Conservation (phyloP, 2,113 vertebrate species). For the Delphinus delphis region DNA sequence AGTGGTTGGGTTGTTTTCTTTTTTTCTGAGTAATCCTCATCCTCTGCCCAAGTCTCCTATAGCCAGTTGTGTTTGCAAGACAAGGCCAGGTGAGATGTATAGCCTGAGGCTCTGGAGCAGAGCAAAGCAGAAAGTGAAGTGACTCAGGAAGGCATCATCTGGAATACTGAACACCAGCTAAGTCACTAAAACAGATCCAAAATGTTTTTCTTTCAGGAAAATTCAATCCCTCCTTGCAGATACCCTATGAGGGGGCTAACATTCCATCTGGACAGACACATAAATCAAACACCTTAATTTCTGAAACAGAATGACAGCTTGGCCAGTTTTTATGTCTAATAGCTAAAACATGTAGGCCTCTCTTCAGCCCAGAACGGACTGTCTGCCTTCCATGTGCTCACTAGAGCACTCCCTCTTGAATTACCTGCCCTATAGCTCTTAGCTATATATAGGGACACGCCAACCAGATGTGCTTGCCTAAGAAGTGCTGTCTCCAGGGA, state of each 20-base stretch:
- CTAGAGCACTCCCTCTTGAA: not conserved
- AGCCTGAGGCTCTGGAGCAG: not conserved
- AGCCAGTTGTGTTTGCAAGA: not conserved
- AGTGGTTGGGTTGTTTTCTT: not conserved
- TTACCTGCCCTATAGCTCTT: not conserved
- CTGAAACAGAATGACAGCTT: constrained; percentile 23
- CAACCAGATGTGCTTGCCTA: not conserved
- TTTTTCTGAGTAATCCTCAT: not conserved
- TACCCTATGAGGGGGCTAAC: not conserved
- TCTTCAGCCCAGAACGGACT: not conserved
- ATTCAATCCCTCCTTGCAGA: not conserved
- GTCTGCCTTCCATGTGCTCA: not conserved
- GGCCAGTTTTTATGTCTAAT: not conserved
- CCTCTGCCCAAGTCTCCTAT: not conserved
- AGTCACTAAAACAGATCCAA: constrained; percentile 16
- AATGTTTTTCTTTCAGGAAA: not conserved
- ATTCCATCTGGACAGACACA: not conserved
- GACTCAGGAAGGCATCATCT: not conserved
- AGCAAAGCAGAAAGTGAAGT: not conserved
- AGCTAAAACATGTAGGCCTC: not conserved
- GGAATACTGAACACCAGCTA: not conserved
- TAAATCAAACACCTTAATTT: constrained; percentile 46
- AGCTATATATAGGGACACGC: not conserved
- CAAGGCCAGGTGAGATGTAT: not conserved
- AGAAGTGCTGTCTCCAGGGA: not conserved